Base-by-base conservation (phyloP, 2,888 invertebrate genomes). In the Dicroscelio sp. region DNA sequence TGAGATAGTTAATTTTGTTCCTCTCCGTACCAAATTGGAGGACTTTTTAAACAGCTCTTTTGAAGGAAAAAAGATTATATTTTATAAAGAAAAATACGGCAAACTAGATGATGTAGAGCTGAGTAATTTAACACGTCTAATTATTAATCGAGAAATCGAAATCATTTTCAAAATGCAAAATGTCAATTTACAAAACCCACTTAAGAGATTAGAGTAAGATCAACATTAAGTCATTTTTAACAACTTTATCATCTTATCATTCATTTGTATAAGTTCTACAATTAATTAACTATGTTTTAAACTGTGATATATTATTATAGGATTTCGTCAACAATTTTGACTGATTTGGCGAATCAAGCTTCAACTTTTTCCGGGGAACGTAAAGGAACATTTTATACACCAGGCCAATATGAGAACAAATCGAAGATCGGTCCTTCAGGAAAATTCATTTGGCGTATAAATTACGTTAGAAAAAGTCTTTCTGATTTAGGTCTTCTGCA, bases 121-220 rank as follows among this genome's bases (percentile, higher is more conserved):
- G 79, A 25, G 10, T 20, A 31, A 23, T 67, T 65, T 65, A 52
- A 79, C 79, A 52, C 79, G 30, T 27, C 23, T 79, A 33, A 52
- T 79, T 23, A 79, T 79, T 33, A 38, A 12, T 31, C 30, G 79
- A n/a, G 79, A 79, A 65, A 65, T 79, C 1, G n/a, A 43, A 1
- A 65, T 65, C 30, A 2, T 79, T n/a, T 52, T 79, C 12, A 79
- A 65, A 79, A n/a, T 33, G n/a, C 35, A 67, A 12, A 79, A 79
- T 12, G 27, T 67, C 2, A 65, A 31, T 67, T 20, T 79, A 20
- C 23, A 48, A 6, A 79, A 79, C 25, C 79, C 79, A 48, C 65
- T 79, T 0, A 79, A 48, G 60, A 79, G 25, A 52, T 33, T 79
- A 31, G 67, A 48, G 79, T 79, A 79, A 79, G 79, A 79, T 65